Conservation (phyloP, 2,888 invertebrate genomes). For the Xiphydria camelus region DNA sequence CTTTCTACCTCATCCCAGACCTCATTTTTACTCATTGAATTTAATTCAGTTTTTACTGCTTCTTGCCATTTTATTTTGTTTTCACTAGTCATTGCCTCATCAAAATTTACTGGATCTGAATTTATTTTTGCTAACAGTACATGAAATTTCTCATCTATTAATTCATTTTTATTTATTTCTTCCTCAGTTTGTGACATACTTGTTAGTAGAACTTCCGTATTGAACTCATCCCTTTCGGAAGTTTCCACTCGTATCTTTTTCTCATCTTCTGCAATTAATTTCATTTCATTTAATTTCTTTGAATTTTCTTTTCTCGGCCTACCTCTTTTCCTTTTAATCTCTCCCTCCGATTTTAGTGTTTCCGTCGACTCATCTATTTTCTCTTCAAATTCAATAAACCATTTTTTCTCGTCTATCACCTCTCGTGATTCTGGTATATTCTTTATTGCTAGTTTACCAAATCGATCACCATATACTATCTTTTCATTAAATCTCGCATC, state of each 20-base stretch:
- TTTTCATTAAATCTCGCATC: constrained; percentile 26
- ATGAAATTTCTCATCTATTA: too few relatives aligned
- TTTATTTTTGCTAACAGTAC: constrained; percentile 14
- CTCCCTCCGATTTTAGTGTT: constrained; percentile 13
- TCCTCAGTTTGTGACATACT: constrained; percentile 2
- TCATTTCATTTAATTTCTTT: constrained; percentile 11
- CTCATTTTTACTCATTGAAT: constrained; percentile 24
- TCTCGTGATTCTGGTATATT: too few relatives aligned
- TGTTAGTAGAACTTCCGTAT: too few relatives aligned
- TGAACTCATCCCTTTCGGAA: neutral
- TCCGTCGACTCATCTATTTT: constrained; percentile 11
- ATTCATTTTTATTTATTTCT: constrained; percentile 8
- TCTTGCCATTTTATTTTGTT: constrained; percentile 16
- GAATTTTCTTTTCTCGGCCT: constrained; percentile 8
- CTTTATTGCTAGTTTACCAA: too few relatives aligned
- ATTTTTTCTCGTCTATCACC: constrained; percentile 13
- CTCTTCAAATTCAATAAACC: constrained; percentile 19
- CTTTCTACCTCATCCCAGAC: constrained; percentile 20
- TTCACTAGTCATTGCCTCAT: constrained; percentile 19
- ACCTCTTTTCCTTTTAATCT: constrained; percentile 6
- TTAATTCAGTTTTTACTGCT: constrained; percentile 21
- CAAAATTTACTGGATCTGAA: constrained; percentile 17
- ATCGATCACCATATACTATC: constrained; percentile 23
- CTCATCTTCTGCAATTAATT: constrained; percentile 6
- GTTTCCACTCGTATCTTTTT: constrained; percentile 10